A percentile compares a stretch with the other conserved stretches of the same genome.
Conservation (phyloP, 2,797 vertebrate genomes). For the Mus minutoides region DNA sequence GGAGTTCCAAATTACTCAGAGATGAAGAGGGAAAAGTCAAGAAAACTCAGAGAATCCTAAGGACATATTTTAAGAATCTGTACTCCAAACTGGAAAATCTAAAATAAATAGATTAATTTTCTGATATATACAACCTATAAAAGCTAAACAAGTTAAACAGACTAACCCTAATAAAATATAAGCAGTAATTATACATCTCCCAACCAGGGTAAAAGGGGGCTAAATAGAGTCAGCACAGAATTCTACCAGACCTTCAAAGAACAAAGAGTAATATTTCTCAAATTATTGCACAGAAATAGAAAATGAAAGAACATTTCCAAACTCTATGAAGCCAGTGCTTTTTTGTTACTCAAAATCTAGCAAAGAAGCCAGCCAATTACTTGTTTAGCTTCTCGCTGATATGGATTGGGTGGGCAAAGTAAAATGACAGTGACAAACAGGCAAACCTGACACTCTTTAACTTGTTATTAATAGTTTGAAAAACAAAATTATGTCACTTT, state of each 20-base stretch:
- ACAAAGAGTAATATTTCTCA: neutral
- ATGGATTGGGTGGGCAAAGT: neutral
- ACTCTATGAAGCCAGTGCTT: neutral
- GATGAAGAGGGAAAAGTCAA: neutral
- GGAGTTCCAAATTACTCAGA: neutral
- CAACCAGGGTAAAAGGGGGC: neutral
- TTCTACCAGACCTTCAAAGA: neutral
- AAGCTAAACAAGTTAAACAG: neutral
- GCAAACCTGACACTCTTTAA: neutral
- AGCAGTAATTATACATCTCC: neutral
- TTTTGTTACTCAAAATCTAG: neutral
- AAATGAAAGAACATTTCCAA: neutral
- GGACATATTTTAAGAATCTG: neutral
- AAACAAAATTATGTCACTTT: constrained; percentile 10
- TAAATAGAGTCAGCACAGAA: neutral
- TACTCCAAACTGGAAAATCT: neutral
- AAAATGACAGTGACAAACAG: neutral
- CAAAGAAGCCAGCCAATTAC: neutral
- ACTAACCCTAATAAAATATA: neutral
- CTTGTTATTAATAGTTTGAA: neutral
- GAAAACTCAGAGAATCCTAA: neutral
- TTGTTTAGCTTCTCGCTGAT: neutral
- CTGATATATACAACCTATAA: neutral
- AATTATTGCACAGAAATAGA: neutral
- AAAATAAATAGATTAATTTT: neutral